These are phyloP conservation scores for Dasyprocta punctata DNA, from an alignment of 2,113 vertebrate species.

Conservation along the genomic window DNA sequence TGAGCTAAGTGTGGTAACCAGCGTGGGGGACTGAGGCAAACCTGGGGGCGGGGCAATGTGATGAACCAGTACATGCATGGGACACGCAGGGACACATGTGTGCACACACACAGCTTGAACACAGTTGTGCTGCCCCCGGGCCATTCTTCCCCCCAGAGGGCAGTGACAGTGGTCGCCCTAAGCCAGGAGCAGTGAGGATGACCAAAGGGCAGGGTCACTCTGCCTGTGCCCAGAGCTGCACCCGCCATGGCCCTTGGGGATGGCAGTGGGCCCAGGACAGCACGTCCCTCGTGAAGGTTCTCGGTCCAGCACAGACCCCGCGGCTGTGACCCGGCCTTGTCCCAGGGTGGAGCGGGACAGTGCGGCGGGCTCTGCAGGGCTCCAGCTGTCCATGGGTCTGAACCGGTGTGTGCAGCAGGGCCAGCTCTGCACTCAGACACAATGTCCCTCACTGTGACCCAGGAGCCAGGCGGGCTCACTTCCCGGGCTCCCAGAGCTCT, in stretches of 20 bases:
- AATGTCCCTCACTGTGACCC: neutral
- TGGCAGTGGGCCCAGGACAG: neutral
- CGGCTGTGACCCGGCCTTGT: neutral
- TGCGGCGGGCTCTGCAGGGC: neutral
- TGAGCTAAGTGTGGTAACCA: neutral
- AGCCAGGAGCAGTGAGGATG: neutral
- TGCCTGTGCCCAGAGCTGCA: neutral
- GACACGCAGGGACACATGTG: neutral
- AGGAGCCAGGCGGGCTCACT: neutral
- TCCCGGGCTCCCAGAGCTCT: neutral
- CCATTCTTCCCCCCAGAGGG: neutral
- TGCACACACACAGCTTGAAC: neutral
- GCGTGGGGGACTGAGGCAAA: neutral
- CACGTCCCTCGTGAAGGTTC: neutral
- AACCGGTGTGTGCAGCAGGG: neutral
- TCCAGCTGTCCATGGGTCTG: neutral
- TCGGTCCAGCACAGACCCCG: too few relatives aligned
- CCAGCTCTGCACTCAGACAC: neutral
- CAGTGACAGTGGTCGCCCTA: neutral
- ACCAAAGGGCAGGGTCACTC: neutral
- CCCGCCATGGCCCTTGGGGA: neutral
- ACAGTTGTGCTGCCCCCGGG: neutral
- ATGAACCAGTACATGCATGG: rapidly evolving
- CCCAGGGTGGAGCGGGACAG: neutral
- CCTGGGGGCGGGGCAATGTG: too few relatives aligned